A percentile compares a stretch with the other conserved stretches of the same genome.
These are phyloP conservation scores for Drosophila pseudotalamancana DNA, from an alignment of 2,888 invertebrate genomes.

Conservation along the genomic window DNA sequence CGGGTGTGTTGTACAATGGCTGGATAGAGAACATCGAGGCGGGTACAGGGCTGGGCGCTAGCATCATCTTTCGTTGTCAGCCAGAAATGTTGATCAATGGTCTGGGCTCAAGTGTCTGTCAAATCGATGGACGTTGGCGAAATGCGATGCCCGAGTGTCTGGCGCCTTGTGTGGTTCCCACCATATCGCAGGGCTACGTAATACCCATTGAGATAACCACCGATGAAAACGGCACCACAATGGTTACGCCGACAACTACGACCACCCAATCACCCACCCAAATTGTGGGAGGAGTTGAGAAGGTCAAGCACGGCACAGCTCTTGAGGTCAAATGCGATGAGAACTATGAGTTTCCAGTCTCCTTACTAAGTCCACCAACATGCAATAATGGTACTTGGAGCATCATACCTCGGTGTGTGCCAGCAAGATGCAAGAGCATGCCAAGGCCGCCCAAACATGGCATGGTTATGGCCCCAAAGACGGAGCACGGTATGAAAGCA, in stretches of 20 bases:
- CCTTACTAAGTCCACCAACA: conserved; percentile 89
- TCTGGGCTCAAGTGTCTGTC: conserved; percentile 95
- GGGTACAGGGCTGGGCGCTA: conserved; percentile 95
- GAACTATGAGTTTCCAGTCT: conserved; percentile 92
- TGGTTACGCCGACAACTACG: conserved; percentile 76
- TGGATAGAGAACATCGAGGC: conserved; percentile 96
- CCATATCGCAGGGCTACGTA: conserved; percentile 91
- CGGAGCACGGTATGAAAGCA: conserved; percentile 98
- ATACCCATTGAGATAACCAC: conserved; percentile 86
- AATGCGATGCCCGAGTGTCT: conserved; percentile 95
- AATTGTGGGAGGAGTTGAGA: conserved; percentile 85
- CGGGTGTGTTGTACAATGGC: conserved; percentile 97
- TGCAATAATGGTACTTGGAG: conserved; percentile 99
- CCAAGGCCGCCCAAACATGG: conserved; percentile 95
- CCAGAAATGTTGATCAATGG: conserved; percentile 96
- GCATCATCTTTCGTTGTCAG: conserved; percentile 96
- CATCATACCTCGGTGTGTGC: conserved; percentile 93
- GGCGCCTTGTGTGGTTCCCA: conserved; percentile 97
- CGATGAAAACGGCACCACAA: conserved; percentile 83
- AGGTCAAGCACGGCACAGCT: conserved; percentile 87
- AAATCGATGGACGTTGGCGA: conserved; percentile 97
- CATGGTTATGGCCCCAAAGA: conserved; percentile 98
- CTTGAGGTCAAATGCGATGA: conserved; percentile 92
- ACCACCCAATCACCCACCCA: conserved; percentile 80
- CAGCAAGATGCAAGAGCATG: conserved; percentile 92